Evolutionary conservation across 2,797 vertebrate genomes (phyloP).

Genomic region (Gadopsis marmoratus): DNA sequence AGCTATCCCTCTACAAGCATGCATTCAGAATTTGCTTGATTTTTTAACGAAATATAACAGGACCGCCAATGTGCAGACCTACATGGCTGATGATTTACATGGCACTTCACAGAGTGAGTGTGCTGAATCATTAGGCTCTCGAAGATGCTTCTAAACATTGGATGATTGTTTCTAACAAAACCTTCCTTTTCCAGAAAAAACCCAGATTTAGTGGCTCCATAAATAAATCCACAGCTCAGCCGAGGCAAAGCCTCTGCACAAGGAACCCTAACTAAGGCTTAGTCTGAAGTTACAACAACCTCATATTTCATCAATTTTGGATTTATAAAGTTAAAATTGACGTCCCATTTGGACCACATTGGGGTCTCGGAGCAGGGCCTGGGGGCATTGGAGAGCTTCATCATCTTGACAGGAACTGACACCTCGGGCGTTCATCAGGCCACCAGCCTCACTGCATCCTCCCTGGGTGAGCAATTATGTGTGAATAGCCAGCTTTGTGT

Average conservation of each 20-base stretch:
- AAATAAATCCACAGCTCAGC: constrained; percentile 64
- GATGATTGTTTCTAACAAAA: constrained; percentile 54
- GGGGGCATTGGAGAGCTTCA: constrained; percentile 78
- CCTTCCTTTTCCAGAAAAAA: constrained; percentile 33
- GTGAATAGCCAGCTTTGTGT: constrained; percentile 81
- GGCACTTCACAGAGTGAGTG: neutral
- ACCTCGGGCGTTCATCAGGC: constrained; percentile 75
- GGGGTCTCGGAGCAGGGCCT: constrained; percentile 70
- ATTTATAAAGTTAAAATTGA: constrained; percentile 81
- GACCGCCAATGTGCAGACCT: neutral
- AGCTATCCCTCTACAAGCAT: neutral
- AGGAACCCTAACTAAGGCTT: constrained; percentile 60
- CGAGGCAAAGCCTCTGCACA: constrained; percentile 45
- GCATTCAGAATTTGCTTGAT: neutral
- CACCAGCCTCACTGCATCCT: constrained; percentile 79
- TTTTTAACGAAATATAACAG: neutral
- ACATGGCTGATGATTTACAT: constrained; percentile 7
- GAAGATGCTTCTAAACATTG: constrained; percentile 39
- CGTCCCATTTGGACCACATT: constrained; percentile 68
- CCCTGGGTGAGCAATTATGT: constrained; percentile 88
- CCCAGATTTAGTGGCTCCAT: constrained; percentile 62
- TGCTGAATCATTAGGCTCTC: constrained; percentile 24
- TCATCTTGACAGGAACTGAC: constrained; percentile 85
- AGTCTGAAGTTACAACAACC: constrained; percentile 60
- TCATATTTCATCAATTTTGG: constrained; percentile 80